A percentile compares a stretch with the other conserved stretches of the same genome.
phyloP scores from a whole-genome alignment of 2,113 vertebrate species.

The Caretta caretta region DNA sequence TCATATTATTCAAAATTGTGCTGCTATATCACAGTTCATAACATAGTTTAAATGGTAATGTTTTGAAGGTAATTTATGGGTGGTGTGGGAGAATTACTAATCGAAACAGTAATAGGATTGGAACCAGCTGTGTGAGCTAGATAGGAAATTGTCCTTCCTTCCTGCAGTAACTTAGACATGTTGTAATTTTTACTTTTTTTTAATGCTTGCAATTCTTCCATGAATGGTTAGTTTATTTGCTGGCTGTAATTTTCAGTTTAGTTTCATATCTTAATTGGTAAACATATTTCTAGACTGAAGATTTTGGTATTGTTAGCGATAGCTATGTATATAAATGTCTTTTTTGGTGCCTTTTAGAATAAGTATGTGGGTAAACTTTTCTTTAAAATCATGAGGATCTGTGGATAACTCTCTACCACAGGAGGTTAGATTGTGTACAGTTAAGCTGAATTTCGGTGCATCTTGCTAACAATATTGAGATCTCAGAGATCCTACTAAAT shows the following conservation, averaged over 20 bases:
- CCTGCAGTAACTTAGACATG: constrained; percentile 73
- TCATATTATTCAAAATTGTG: constrained; percentile 66
- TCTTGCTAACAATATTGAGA: not conserved
- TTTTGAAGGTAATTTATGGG: constrained; percentile 76
- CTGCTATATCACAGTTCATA: constrained; percentile 32
- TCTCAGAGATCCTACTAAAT: not conserved
- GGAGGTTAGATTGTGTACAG: not conserved
- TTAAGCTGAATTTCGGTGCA: not conserved
- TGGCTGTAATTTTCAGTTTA: not conserved
- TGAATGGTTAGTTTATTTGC: not conserved
- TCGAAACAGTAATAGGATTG: constrained; percentile 76
- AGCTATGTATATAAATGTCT: not conserved
- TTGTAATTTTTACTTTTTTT: constrained; percentile 57
- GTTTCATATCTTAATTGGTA: not conserved
- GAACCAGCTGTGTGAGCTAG: constrained; percentile 78
- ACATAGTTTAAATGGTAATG: constrained; percentile 58
- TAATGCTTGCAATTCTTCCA: constrained; percentile 37
- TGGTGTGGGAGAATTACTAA: constrained; percentile 76
- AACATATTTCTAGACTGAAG: not conserved
- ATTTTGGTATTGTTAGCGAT: not conserved
- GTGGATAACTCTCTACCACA: not conserved
- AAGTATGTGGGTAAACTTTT: not conserved
- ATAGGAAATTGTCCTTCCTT: constrained; percentile 80
- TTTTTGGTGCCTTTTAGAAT: not conserved
- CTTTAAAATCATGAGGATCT: not conserved